A percentile compares a stretch with the other conserved stretches of the same genome.
Conservation (phyloP, 1,140 invertebrate genomes). For the Notospermus geniculatus region DNA sequence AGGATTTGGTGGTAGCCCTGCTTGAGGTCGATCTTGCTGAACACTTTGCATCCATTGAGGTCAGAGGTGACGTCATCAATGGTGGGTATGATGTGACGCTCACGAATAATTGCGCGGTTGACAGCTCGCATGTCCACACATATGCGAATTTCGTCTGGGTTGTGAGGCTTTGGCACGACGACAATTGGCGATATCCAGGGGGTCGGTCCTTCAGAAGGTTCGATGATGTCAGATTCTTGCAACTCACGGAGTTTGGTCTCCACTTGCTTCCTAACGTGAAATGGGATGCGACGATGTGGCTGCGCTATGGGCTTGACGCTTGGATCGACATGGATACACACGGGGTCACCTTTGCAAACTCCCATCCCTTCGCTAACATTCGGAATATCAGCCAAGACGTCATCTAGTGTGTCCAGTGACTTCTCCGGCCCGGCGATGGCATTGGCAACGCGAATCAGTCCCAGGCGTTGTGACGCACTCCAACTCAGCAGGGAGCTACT, state of each 20-base stretch:
- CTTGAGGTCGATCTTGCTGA: conserved; percentile 27
- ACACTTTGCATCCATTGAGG: conserved; percentile 26
- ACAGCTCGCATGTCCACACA: conserved; percentile 37
- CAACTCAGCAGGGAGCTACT: conserved; percentile 7
- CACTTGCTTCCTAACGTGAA: conserved; percentile 23
- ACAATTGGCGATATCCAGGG: conserved; percentile 34
- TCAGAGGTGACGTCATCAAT: conserved; percentile 35
- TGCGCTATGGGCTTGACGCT: conserved; percentile 18
- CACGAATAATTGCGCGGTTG: conserved; percentile 27
- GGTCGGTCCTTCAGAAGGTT: conserved; percentile 27
- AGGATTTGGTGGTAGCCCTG: conserved; percentile 22
- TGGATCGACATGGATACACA: conserved; percentile 25
- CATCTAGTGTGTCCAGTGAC: not conserved
- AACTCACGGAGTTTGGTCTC: conserved; percentile 28
- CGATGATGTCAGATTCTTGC: conserved; percentile 30
- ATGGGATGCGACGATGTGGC: conserved; percentile 22
- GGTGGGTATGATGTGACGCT: conserved; percentile 21
- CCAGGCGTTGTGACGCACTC: conserved; percentile 9
- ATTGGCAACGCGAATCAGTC: conserved; percentile 5
- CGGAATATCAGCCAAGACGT: conserved; percentile 5
- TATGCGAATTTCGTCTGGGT: conserved; percentile 25
- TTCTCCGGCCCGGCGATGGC: no score
- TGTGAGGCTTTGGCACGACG: conserved; percentile 19
- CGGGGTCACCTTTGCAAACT: no score
- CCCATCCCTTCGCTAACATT: conserved; percentile 23